Base-by-base conservation (phyloP, 2,797 vertebrate species). In the Darevskia mixta region DNA sequence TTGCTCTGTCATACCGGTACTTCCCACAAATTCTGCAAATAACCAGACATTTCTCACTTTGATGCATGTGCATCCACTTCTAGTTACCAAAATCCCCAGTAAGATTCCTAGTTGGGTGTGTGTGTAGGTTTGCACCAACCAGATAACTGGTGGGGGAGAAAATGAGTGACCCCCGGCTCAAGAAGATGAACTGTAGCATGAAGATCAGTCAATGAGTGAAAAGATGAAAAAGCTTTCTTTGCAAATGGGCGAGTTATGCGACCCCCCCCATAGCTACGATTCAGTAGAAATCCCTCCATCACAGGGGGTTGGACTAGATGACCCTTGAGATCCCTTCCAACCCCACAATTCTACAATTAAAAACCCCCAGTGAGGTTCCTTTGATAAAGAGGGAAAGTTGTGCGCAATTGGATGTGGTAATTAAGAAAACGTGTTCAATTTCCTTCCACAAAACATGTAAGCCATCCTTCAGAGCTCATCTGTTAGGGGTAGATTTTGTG, bases 391-490 rank as follows among this genome's bases (percentile, higher is more conserved):
- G 8, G 15, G 20, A n/a, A 43, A 69, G 7, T 67, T 45, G 64
- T 43, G 29, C 18, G 41, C 27, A 81, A 75, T 88, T 85, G 90
- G 92, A 90, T 91, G 88, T 87, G 94, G 90, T 95, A 93, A 96
- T 95, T 90, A 92, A 92, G 93, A 93, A 96, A 94, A 87, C 67
- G 80, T 91, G 93, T 84, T 72, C 49, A 8, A 8, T 94, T 92
- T 91, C 92, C 92, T 87, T 23, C 91, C 89, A 5, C 13, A 90
- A 94, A 91, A 90, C 69, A 82, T 73, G 78, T 73, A 92, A 96
- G 72, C 94, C 88, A 91, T 88, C 83, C 92, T 45, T 90, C 72
- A 92, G 38, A 75, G 87, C 84, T 94, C 76, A 18, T 89, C 92
- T 90, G 82, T 32, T 82, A 87, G 89, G 92, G 75, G 61, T 75